phyloP scores from a whole-genome alignment of 2,888 invertebrate genomes.

The Lutraria lutraria region DNA sequence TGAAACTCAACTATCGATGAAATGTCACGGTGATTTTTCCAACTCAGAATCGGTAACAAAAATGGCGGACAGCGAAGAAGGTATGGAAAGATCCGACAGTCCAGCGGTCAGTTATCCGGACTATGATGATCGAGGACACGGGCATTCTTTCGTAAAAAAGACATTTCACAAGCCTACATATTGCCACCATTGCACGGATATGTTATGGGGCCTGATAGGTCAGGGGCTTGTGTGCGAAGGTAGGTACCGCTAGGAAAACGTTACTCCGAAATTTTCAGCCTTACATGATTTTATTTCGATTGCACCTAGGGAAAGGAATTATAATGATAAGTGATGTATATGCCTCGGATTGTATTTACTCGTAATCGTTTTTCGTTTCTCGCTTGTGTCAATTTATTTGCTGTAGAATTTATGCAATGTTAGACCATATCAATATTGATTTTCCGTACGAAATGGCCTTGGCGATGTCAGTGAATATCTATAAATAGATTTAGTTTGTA shows the following conservation, averaged over 20 bases:
- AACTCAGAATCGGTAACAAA: slow-evolving; percentile 57
- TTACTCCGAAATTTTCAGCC: neutral
- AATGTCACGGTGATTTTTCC: slow-evolving; percentile 66
- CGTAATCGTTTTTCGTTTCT: neutral
- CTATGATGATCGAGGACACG: slow-evolving; percentile 87
- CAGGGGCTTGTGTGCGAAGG: slow-evolving; percentile 99
- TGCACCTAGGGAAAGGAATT: neutral
- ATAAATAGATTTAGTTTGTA: slow-evolving; percentile 55
- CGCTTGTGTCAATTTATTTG: neutral
- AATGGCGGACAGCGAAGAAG: slow-evolving; percentile 68
- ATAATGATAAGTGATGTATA: neutral
- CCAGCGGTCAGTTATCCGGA: slow-evolving; percentile 73
- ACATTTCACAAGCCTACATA: slow-evolving; percentile 99
- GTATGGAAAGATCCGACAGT: slow-evolving; percentile 70
- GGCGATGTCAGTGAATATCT: slow-evolving; percentile 40
- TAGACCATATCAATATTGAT: slow-evolving; percentile 16
- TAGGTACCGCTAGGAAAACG: slow-evolving; percentile 88
- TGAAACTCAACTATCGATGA: slow-evolving; percentile 66
- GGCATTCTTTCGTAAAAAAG: slow-evolving; percentile 99
- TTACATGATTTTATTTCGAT: neutral
- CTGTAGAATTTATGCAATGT: slow-evolving; percentile 19
- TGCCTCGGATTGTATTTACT: neutral
- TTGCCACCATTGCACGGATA: slow-evolving; percentile 99
- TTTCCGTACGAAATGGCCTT: slow-evolving; percentile 43
- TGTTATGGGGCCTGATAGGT: slow-evolving; percentile 99